phyloP scores from a whole-genome alignment of 2,113 vertebrate species.

The Odocoileus hemionus region DNA sequence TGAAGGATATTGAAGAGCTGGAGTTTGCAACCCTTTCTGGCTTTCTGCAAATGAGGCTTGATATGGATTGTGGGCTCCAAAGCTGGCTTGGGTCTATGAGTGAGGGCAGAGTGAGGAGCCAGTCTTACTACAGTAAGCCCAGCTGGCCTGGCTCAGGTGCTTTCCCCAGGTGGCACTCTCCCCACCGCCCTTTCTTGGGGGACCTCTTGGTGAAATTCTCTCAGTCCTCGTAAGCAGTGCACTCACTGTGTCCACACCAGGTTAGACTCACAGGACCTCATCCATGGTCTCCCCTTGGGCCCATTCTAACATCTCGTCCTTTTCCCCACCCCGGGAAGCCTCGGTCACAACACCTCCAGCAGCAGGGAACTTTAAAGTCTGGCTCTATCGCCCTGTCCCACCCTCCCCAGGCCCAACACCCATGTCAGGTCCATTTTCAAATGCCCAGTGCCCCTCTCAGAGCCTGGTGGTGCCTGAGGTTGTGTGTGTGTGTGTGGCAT shows the following conservation, averaged over 20 bases:
- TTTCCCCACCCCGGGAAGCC: background rate
- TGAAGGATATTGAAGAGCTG: accelerated
- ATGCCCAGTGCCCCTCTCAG: background rate
- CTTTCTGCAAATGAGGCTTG: background rate
- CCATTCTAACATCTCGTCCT: background rate
- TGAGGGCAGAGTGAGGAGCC: background rate
- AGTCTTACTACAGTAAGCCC: background rate
- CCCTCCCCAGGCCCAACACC: background rate
- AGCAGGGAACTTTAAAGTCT: background rate
- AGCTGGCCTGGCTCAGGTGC: background rate
- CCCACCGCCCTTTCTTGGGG: accelerated
- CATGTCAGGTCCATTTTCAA: background rate
- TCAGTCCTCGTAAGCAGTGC: accelerated
- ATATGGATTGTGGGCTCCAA: accelerated
- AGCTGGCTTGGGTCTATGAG: background rate
- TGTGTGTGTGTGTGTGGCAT: accelerated
- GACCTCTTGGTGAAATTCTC: no score
- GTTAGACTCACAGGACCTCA: accelerated
- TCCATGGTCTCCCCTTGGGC: background rate
- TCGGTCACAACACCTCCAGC: background rate
- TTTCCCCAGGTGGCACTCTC: background rate
- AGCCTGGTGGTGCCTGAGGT: accelerated
- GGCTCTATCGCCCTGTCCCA: accelerated
- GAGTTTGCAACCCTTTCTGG: background rate
- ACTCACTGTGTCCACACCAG: accelerated